Percentiles rank a stretch among this genome's conserved stretches.
These are phyloP conservation scores for Spodoptera littoralis DNA, from an alignment of 2,888 invertebrate species.

Conservation along the genomic window DNA sequence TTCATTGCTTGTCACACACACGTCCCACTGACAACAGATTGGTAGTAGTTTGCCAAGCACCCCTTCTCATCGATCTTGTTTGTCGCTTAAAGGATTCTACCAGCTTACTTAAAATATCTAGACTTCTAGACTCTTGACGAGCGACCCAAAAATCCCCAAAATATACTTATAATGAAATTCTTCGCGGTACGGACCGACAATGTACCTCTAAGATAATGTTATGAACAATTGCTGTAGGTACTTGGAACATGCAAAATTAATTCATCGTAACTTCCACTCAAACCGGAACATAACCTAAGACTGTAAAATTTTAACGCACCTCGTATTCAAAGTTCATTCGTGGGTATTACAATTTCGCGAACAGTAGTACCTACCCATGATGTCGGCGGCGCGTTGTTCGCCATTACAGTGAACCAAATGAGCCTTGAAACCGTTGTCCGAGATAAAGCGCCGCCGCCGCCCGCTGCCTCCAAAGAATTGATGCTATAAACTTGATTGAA, in stretches of 20 bases:
- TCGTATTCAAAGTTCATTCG: constrained; percentile 35
- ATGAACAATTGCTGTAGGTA: neutral
- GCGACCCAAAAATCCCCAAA: too few relatives aligned
- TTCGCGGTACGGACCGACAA: too few relatives aligned
- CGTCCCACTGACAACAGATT: too few relatives aligned
- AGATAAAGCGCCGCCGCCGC: constrained; percentile 61
- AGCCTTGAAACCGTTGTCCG: constrained; percentile 66
- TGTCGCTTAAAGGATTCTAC: neutral
- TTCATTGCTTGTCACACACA: too few relatives aligned
- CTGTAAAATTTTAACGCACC: constrained; percentile 18
- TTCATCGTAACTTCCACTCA: neutral
- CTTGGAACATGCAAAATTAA: constrained; percentile 1
- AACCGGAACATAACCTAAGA: neutral
- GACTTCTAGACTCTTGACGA: too few relatives aligned
- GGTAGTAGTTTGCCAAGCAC: neutral
- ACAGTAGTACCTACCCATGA: constrained; percentile 43
- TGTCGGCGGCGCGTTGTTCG: constrained; percentile 50
- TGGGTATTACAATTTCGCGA: constrained; percentile 58
- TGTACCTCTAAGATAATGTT: too few relatives aligned
- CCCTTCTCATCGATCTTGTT: neutral
- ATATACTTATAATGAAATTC: too few relatives aligned
- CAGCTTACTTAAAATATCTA: too few relatives aligned
- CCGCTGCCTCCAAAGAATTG: constrained; percentile 62
- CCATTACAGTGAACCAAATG: constrained; percentile 66
- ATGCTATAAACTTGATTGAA: constrained; percentile 79